A percentile compares a stretch with the other conserved stretches of the same genome.
Evolutionary conservation across 2,797 vertebrate genomes (phyloP).

Genomic region (Onychomys torridus): DNA sequence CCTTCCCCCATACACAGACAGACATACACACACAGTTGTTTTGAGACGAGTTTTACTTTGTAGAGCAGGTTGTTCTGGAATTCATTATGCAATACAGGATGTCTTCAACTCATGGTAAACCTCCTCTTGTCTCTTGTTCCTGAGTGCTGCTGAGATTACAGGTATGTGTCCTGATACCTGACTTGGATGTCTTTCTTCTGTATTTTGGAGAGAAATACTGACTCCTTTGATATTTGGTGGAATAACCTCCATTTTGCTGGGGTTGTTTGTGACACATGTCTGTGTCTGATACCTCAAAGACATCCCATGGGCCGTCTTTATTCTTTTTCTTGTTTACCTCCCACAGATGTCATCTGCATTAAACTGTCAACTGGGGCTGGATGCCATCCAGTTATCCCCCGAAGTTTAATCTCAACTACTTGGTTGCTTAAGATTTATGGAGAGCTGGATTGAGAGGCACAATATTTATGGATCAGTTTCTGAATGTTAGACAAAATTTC

Average conservation of each 20-base stretch:
- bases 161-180: not conserved
- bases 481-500: not conserved
- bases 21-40: not conserved
- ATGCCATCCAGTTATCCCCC: not conserved
- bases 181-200: not conserved
- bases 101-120: not conserved
- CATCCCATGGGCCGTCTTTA: not conserved
- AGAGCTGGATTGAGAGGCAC: not conserved
- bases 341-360: not conserved
- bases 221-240: not conserved
- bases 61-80: not conserved
- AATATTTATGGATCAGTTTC: constrained; percentile 45
- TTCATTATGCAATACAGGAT: not conserved
- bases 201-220: not conserved
- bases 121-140: not conserved
- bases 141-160: not conserved
- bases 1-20: not conserved
- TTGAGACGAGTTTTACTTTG: not conserved
- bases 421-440: constrained; percentile 25
- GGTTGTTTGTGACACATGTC: not conserved
- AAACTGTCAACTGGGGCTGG: not conserved
- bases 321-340: not conserved
- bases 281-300: not conserved
- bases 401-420: not conserved
- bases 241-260: not conserved